A percentile compares a stretch with the other conserved stretches of the same genome.
Conservation (phyloP, 2,888 invertebrate species). For the Ophioninae sp. region DNA sequence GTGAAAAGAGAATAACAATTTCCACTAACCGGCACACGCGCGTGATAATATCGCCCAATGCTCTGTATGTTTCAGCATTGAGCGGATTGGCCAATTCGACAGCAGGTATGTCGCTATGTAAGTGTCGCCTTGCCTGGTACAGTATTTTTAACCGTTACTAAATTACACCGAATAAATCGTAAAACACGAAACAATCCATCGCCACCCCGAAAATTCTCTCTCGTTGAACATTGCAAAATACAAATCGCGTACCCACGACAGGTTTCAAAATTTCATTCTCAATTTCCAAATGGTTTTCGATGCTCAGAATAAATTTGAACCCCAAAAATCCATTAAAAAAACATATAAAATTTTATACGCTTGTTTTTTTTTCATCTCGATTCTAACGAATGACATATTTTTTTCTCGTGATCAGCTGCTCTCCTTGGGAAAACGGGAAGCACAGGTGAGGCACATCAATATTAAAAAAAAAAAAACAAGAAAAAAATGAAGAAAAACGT, state of each 20-base stretch:
- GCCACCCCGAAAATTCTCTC: neutral
- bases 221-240: slow-evolving; percentile 5
- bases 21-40: slow-evolving; percentile 66
- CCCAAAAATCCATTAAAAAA: slow-evolving; percentile 9
- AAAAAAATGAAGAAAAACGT: slow-evolving; percentile 30
- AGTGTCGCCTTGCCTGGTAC: slow-evolving; percentile 81
- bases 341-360: slow-evolving; percentile 53
- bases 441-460: slow-evolving; percentile 78
- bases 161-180: slow-evolving; percentile 72
- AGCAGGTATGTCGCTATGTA: slow-evolving; percentile 82
- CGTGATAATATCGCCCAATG: slow-evolving; percentile 72
- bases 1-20: slow-evolving; percentile 18
- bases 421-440: slow-evolving; percentile 80
- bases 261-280: neutral
- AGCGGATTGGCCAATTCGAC: slow-evolving; percentile 82
- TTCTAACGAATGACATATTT: slow-evolving; percentile 56
- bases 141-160: slow-evolving; percentile 80
- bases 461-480: slow-evolving; percentile 18
- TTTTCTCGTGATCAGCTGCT: slow-evolving; percentile 75
- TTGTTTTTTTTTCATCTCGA: slow-evolving; percentile 34
- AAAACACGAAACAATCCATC: too few relatives aligned
- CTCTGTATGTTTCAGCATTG: slow-evolving; percentile 81
- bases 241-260: neutral
- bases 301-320: neutral
- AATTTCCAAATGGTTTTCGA: neutral